A percentile compares a stretch with the other conserved stretches of the same genome.
Conservation (phyloP, 2,888 invertebrate species). For the Callyntrura sp. region DNA sequence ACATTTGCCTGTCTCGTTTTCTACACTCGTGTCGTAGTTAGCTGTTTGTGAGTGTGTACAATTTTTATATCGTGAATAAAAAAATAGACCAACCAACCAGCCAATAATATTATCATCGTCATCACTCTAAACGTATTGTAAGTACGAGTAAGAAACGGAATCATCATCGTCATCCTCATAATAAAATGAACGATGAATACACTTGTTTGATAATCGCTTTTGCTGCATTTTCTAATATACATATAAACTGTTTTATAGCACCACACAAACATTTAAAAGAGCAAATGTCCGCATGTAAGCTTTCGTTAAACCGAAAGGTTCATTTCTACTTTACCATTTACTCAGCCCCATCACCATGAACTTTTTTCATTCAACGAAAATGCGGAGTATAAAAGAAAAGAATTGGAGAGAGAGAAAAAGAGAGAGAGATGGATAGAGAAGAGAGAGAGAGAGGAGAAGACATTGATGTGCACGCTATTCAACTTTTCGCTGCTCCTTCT, state of each 20-base stretch:
- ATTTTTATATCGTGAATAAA: constrained; percentile 7
- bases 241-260: constrained; percentile 23
- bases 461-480: constrained; percentile 68
- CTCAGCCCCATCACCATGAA: constrained; percentile 24
- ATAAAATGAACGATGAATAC: constrained; percentile 17
- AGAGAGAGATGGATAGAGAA: neutral
- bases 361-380: constrained; percentile 56
- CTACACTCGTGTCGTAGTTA: neutral
- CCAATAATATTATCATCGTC: constrained; percentile 16
- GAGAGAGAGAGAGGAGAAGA: constrained; percentile 49
- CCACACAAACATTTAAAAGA: constrained; percentile 27
- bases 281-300: neutral
- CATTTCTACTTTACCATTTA: constrained; percentile 27
- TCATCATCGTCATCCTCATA: constrained; percentile 21
- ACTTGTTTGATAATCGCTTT: constrained; percentile 67
- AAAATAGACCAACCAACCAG: constrained; percentile 4
- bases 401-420: too few species aligned
- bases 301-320: constrained; percentile 7
- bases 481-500: constrained; percentile 43
- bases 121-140: constrained; percentile 6
- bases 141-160: neutral
- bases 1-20: constrained; percentile 13
- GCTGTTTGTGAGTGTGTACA: neutral
- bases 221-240: constrained; percentile 32
- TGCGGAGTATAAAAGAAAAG: constrained; percentile 28